phyloP scores from a whole-genome alignment of 1,140 invertebrate species.

The Ceratina calcarata region DNA sequence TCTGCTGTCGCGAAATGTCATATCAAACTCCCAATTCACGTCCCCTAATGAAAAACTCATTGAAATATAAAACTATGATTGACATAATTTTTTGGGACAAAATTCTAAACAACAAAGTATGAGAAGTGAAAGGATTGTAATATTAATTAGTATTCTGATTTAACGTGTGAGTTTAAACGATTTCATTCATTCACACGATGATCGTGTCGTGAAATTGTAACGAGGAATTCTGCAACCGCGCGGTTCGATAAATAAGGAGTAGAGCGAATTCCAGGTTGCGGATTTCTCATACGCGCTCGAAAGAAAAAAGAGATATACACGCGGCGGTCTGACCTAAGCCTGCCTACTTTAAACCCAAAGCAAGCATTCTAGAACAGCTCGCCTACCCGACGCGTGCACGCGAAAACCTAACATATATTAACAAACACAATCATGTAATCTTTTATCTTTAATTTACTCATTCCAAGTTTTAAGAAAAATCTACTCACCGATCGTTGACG shows the following conservation, averaged over 20 bases:
- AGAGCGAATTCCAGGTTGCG: not conserved
- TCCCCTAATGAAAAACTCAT: too few species aligned
- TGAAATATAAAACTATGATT: too few species aligned
- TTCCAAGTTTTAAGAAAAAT: not conserved
- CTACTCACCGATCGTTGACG: not conserved
- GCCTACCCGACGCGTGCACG: not conserved
- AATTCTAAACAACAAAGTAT: too few species aligned
- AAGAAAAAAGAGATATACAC: not conserved
- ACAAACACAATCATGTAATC: not conserved
- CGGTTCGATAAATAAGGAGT: not conserved
- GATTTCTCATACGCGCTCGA: not conserved
- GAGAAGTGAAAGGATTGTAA: too few species aligned
- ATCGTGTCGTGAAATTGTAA: not conserved
- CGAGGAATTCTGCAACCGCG: not conserved
- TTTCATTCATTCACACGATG: too few species aligned
- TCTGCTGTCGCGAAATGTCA: not conserved
- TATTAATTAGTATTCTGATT: too few species aligned
- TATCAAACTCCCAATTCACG: too few species aligned
- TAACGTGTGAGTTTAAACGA: too few species aligned
- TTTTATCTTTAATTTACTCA: not conserved
- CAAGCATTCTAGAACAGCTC: slow-evolving; percentile 3
- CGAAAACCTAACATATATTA: not conserved
- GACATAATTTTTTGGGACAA: too few species aligned
- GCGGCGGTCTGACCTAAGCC: not conserved
- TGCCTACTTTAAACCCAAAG: not conserved